Evolutionary conservation across 2,113 vertebrate genomes (phyloP), one percentile per base, ranked within the genome.

Genomic region (Phylloscopus whistleri): DNA sequence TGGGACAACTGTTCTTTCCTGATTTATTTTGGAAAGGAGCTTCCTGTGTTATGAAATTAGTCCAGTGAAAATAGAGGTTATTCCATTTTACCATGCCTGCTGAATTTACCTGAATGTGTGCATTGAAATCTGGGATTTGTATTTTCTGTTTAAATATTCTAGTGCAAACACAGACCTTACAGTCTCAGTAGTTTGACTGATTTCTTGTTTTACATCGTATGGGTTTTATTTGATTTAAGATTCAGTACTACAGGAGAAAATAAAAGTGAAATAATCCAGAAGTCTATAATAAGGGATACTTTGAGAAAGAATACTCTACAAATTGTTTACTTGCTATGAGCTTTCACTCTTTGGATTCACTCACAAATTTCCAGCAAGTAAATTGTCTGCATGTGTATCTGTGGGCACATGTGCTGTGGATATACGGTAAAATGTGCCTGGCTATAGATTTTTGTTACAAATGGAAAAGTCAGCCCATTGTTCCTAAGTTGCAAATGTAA

Each of bases 211-310:
- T 89, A 87, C 37, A 10, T 58, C 16, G 41, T 89, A 60, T 75
- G 43, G 64, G 41, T 60, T 94, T 94, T 84, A 87, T 94, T 93
- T 94, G 83, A 93, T 95, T 96, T 93, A 96, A 6, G n/a, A 85
- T 93, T 89, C 78, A 64, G 41, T 92, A 60, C 26, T 84, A 79
- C n/a, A 78, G 39, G 41, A 84, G 53, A 87, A 94, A 95, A 95
- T 86, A 81, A 77, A 94, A 88, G 72, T 81, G 88, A 94, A 95
- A 81, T 93, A 90, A 91, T 46, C 79, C 88, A 95, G 93, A 96
- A 94, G 44, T 60, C 83, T 70, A 72, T 66, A 39, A 81, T 83
- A 87, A 96, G 85, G 76, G 37, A 78, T 81, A 24, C 37, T 92
- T 75, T 89, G 73, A 74, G 83, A 94, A 88, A 84, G 52, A 92